Base-by-base conservation (phyloP, 2,113 vertebrate genomes). In the Perognathus longimembris region DNA sequence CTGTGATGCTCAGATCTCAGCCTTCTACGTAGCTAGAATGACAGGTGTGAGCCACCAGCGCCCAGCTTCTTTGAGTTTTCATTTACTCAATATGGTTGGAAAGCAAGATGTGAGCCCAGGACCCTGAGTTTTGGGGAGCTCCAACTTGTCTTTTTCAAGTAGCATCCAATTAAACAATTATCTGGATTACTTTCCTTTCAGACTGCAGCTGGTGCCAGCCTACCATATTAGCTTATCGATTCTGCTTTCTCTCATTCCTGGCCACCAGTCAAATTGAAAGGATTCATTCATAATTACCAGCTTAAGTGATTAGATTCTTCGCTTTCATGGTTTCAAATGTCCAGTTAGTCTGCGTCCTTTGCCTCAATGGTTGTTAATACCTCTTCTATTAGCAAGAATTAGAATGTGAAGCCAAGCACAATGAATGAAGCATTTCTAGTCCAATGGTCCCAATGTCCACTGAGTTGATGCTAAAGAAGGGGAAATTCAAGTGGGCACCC, bases 81-180 rank as follows among this genome's bases (percentile, higher is more conserved):
- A 88, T 90, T 89, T 85, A 90, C 86, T 61, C 85, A 77, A 77
- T 80, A 87, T 12, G 50, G 50, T 73, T 86, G 86, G 92, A 89
- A 95, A 84, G 67, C 74, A 95, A 93, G 79, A 84, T 92, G 81
- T 84, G 94, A 86, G 94, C 45, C 84, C 69, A 84, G 71, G 73
- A 90, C 45, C 28, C 15, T 2, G 8, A 82, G 75, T 89, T 85
- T 91, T 87, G 71, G 79, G 50, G 78, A 90, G 71, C 18, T 59
- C n/a, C 84, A 80, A 64, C 10, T 93, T 89, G 57, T 78, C 57
- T 76, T 88, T 79, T 54, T 89, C 34, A 87, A 92, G 77, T 73
- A 89, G 45, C 34, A 91, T 77, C 75, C 76, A 89, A 94, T 93
- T 92, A 96, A 91, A 80, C 63, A 89, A 84, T 94, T 92, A 96